Conservation (phyloP, 2,113 vertebrate genomes). For the Cynopterus brachyotis region DNA sequence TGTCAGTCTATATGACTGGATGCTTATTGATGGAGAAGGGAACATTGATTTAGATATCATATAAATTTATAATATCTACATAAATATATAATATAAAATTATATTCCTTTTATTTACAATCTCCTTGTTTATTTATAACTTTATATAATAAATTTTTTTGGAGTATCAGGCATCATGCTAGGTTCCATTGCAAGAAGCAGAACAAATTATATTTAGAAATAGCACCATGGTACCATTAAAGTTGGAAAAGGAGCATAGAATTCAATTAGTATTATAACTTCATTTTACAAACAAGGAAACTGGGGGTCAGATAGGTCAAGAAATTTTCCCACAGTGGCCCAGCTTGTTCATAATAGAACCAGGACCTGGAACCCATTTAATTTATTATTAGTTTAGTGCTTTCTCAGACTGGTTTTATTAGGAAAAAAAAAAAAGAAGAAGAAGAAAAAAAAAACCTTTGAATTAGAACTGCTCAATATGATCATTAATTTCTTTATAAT, state of each 20-base stretch:
- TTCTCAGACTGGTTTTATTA: not conserved
- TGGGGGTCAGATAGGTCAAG: not conserved
- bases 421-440: not conserved
- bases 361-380: not conserved
- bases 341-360: not conserved
- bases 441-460: not conserved
- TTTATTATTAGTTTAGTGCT: not conserved
- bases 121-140: not conserved
- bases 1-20: not conserved
- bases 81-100: not conserved
- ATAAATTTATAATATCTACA: not conserved
- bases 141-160: not conserved
- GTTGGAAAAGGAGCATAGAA: not conserved
- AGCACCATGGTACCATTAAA: not conserved
- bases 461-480: not conserved
- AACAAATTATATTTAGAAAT: conserved; percentile 12
- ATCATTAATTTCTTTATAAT: not conserved
- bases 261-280: conserved; percentile 5
- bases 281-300: conserved; percentile 20
- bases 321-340: not conserved
- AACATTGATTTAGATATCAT: not conserved
- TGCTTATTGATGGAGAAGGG: not conserved
- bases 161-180: not conserved
- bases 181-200: not conserved
- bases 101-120: not conserved